These are phyloP conservation scores for Gymnocephalus cernua DNA, from an alignment of 2,113 vertebrate genomes.

Conservation along the genomic window DNA sequence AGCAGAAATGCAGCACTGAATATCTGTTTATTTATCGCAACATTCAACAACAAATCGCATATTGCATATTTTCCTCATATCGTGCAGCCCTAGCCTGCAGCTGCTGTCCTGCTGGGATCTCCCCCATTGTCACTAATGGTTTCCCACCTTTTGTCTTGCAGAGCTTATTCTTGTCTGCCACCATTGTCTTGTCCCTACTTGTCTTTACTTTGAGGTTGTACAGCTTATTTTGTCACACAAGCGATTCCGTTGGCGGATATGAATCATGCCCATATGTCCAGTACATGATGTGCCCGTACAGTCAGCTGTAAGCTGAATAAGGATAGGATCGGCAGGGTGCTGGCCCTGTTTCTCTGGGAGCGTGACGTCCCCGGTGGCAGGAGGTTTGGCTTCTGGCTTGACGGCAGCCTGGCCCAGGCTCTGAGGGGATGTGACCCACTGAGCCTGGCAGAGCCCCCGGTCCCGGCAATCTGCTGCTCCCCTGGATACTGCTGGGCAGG, in stretches of 20 bases:
- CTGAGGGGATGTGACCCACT: constrained; percentile 81
- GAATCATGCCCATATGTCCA: constrained; percentile 76
- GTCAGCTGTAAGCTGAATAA: constrained; percentile 57
- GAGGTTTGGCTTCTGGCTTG: constrained; percentile 63
- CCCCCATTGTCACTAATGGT: constrained; percentile 3
- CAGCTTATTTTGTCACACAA: constrained; percentile 36
- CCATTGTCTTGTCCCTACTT: background rate
- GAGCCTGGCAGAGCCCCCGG: constrained; percentile 71
- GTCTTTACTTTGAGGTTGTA: constrained; percentile 16
- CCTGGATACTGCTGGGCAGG: constrained; percentile 48
- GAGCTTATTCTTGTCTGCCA: background rate
- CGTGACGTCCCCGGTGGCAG: constrained; percentile 69
- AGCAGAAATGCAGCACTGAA: no score
- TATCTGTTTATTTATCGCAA: no score
- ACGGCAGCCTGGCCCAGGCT: constrained; percentile 52
- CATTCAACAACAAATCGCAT: no score
- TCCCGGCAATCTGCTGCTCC: constrained; percentile 76
- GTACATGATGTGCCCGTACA: constrained; percentile 61
- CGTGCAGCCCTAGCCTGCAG: background rate
- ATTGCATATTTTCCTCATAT: no score
- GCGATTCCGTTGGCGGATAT: constrained; percentile 50
- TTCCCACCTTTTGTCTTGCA: background rate
- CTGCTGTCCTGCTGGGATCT: constrained; percentile 8
- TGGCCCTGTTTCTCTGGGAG: constrained; percentile 54
- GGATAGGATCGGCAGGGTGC: constrained; percentile 38